These are phyloP conservation scores for Crenuchus spilurus DNA, from an alignment of 2,797 vertebrate species.

Conservation along the genomic window DNA sequence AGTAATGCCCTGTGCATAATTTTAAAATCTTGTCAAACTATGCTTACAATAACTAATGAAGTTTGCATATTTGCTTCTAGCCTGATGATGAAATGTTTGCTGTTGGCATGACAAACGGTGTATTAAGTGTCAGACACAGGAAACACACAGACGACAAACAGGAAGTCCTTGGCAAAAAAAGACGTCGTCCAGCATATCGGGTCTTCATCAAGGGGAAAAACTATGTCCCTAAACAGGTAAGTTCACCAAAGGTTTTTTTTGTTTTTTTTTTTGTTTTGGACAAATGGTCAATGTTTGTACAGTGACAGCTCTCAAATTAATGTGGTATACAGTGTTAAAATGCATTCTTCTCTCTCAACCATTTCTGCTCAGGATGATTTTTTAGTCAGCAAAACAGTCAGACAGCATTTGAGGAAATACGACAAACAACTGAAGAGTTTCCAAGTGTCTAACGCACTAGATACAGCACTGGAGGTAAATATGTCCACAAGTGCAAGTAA, in stretches of 20 bases:
- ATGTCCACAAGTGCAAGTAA: too few relatives aligned
- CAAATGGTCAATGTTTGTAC: neutral
- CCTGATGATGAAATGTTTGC: constrained; percentile 89
- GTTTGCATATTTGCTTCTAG: constrained; percentile 65
- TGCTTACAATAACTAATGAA: neutral
- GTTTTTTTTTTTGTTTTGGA: neutral
- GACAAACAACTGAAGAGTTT: constrained; percentile 91
- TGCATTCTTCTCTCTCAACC: constrained; percentile 36
- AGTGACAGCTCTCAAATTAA: too few relatives aligned
- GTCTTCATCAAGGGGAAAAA: constrained; percentile 91
- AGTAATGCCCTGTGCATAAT: constrained; percentile 31
- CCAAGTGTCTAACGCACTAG: constrained; percentile 90
- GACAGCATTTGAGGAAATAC: constrained; percentile 84
- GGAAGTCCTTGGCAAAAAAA: constrained; percentile 62
- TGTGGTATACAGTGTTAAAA: too few relatives aligned
- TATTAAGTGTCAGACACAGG: constrained; percentile 90
- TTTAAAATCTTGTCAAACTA: neutral
- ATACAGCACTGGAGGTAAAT: constrained; percentile 88
- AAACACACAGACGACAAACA: constrained; percentile 82
- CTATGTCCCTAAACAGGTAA: constrained; percentile 87
- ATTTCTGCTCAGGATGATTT: constrained; percentile 84
- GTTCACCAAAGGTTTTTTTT: neutral
- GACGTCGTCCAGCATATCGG: constrained; percentile 81
- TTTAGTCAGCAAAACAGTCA: constrained; percentile 87
- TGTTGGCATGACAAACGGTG: constrained; percentile 94